These are phyloP conservation scores for Lutjanus erythropterus DNA, from an alignment of 2,113 vertebrate genomes.

Conservation along the genomic window DNA sequence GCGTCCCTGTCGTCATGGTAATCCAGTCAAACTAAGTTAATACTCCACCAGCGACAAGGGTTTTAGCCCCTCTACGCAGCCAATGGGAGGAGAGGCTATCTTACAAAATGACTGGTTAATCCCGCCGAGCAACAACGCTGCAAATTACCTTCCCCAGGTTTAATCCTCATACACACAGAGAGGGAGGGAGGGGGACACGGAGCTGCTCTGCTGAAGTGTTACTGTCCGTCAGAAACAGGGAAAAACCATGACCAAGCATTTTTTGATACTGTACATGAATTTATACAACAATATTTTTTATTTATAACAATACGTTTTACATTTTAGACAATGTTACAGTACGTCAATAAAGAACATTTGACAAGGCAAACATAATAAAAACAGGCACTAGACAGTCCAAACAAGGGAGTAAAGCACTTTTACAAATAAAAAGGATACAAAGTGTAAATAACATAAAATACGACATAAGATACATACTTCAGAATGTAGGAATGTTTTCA, in stretches of 20 bases:
- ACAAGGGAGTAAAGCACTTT: no score
- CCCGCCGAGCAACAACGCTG: constrained; percentile 43
- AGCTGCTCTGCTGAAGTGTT: constrained; percentile 16
- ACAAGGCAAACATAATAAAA: no score
- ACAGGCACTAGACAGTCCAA: no score
- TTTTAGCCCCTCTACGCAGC: constrained; percentile 34
- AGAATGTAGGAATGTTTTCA: no score
- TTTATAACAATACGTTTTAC: no score
- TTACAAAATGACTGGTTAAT: constrained; percentile 61
- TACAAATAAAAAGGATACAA: no score
- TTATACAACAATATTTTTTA: not conserved
- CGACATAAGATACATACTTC: no score
- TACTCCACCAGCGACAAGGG: constrained; percentile 35
- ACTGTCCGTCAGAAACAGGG: not conserved
- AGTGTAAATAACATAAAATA: no score
- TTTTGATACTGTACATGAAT: not conserved
- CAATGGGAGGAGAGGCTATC: constrained; percentile 53
- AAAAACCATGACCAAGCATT: not conserved
- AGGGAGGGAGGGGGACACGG: not conserved
- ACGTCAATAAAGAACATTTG: no score
- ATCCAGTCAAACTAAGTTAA: constrained; percentile 62
- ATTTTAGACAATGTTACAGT: no score
- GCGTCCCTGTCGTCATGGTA: constrained; percentile 47
- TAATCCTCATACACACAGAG: constrained; percentile 54
- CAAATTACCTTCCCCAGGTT: constrained; percentile 59